Base-by-base conservation (phyloP, 2,888 invertebrate species). In the Tethea ocularis region DNA sequence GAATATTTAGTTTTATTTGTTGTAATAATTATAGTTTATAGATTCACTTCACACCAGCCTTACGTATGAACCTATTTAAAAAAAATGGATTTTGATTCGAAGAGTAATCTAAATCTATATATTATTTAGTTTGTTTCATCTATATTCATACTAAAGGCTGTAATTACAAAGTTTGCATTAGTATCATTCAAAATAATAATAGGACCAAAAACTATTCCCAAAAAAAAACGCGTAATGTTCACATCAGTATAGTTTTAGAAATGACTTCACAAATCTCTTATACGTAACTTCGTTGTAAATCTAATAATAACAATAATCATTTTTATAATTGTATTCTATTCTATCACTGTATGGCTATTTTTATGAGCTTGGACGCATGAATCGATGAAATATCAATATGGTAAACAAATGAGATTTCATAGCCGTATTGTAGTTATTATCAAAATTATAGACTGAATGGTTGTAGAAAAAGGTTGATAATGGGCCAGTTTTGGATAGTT, bases 271-370 rank as follows among this genome's bases (percentile, higher is more conserved):
- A 80, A 78, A 78, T 76, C 71, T 82, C 75, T 71, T 78, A 85
- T 85, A 86, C 84, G 83, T 85, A 84, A 85, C 72, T 60, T 67
- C 75, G 76, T 82, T 80, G 73, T 80, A 78, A 68, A 76, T 46
- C 77, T 71, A 69, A 72, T 83, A 76, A 78, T 77, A 78, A 78
- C 76, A 71, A 73, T 77, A 80, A 80, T 80, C 68, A 74, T 75
- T 74, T 67, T 68, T 46, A 24, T 41, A 46, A 56, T 63, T 62
- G 65, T 68, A 69, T 73, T 56, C 62, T 77, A 74, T 77, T 77
- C 69, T 77, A 72, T 82, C 76, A 77, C 75, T 72, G 64, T 76
- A 72, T 66, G 70, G 69, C 68, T 72, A 68, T 68, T 67, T 72
- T 69, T 72, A 71, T 64, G 63, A 68, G 69, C 64, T 67, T 57